phyloP scores from a whole-genome alignment of 2,113 vertebrate genomes.

The Eubucco bourcierii region DNA sequence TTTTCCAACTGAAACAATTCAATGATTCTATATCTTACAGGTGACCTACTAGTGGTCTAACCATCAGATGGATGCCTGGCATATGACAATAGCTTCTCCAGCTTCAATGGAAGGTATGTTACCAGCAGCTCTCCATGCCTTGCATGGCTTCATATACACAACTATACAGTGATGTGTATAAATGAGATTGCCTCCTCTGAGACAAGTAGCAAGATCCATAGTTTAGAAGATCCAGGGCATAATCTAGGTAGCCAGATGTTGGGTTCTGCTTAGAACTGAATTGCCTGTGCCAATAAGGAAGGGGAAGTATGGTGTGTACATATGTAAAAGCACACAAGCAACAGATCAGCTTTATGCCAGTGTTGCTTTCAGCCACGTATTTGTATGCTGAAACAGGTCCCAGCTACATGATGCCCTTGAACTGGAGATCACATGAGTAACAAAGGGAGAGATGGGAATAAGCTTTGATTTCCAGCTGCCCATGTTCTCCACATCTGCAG shows the following conservation, averaged over 20 bases:
- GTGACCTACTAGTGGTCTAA: not conserved
- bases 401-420: not conserved
- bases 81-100: not conserved
- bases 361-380: not conserved
- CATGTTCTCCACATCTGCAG: not conserved
- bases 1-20: too few species aligned
- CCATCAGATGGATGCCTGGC: not conserved
- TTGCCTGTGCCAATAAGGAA: not conserved
- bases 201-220: not conserved
- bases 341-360: fast-evolving
- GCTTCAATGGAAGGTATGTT: not conserved
- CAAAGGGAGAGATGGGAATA: not conserved
- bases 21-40: not conserved
- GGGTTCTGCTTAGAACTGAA: not conserved
- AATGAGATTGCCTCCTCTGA: not conserved
- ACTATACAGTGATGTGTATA: not conserved
- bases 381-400: not conserved
- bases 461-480: not conserved
- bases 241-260: not conserved
- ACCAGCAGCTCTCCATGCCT: not conserved
- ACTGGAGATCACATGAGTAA: not conserved
- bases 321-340: not conserved
- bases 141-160: not conserved
- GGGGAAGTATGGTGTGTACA: too few species aligned
- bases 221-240: not conserved